Base-by-base conservation (phyloP, 2,888 invertebrate genomes). In the Lycophotia porphyrea region DNA sequence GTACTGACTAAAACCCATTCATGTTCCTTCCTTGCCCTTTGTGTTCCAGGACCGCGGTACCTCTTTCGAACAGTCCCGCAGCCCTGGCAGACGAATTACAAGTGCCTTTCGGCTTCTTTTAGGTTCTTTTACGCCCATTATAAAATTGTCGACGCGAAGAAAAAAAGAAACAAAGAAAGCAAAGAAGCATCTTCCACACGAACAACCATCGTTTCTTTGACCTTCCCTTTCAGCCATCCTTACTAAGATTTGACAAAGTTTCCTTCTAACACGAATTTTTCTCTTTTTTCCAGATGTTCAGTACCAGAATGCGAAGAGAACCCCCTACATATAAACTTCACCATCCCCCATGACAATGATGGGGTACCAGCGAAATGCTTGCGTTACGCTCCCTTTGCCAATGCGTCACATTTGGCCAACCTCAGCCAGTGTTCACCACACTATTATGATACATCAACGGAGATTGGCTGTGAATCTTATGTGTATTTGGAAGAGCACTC, bases 401-500 rank as follows among this genome's bases (percentile, higher is more conserved):
- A 94, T 79, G 65, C 84, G 34, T 92, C 90, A 1, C 70, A 81
- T 5, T 78, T 83, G 21, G 72, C 79, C n/a, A 94, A 93, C 72
- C 89, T 87, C 11, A 92, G 90, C 44, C 87, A 87, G 27, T 96
- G 96, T 78, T 83, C 92, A 0, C 94, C 94, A 0, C 91, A 93
- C 71, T 91, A 92, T 81, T 96, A 94, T 78, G 96, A 96, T 77
- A 92, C 93, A 0, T 92, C 94, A 0, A 92, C 89, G 2, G 92
- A 93, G 78, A 90, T 96, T 0, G 91, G 91, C 8, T 96, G 96
- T 76, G 94, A 95, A 42, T 91, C 93, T 0, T 96, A 91, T 55
- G 92, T 95, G 7, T 96, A 96, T 82, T 90, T 94, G 72, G 96
- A 96, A 81, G 92, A 93, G 8, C 95, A 96, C 87, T 96, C 96